Conservation (phyloP, 2,113 vertebrate genomes). For the Euleptes europaea region DNA sequence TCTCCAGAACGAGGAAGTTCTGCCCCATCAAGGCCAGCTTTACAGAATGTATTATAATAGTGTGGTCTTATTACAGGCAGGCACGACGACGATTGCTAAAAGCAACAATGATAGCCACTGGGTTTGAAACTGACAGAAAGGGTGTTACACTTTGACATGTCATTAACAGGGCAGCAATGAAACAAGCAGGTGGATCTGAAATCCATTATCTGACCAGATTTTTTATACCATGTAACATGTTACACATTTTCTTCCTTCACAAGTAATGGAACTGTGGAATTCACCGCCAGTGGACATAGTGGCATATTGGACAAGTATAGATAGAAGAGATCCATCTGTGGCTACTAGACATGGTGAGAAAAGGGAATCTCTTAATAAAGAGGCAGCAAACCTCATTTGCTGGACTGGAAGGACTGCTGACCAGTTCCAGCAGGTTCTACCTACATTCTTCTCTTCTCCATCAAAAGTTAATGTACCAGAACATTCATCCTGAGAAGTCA, state of each 20-base stretch:
- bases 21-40: neutral
- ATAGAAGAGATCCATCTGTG: no score
- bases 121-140: neutral
- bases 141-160: neutral
- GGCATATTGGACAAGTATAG: no score
- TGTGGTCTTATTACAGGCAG: neutral
- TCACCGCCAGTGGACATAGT: no score
- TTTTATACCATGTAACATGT: neutral
- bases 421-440: no score
- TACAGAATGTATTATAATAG: neutral
- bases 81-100: neutral
- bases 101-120: neutral
- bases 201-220: neutral
- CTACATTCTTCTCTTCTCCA: neutral
- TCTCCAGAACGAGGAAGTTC: neutral
- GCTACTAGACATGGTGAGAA: no score
- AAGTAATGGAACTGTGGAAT: neutral
- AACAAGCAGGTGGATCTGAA: neutral
- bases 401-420: no score
- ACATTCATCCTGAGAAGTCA: no score
- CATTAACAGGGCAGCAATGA: neutral
- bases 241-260: neutral
- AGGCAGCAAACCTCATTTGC: no score
- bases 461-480: no score
- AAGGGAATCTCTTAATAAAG: no score